Evolutionary conservation across 1,140 invertebrate genomes (phyloP).

Genomic region (Chelonus insularis): DNA sequence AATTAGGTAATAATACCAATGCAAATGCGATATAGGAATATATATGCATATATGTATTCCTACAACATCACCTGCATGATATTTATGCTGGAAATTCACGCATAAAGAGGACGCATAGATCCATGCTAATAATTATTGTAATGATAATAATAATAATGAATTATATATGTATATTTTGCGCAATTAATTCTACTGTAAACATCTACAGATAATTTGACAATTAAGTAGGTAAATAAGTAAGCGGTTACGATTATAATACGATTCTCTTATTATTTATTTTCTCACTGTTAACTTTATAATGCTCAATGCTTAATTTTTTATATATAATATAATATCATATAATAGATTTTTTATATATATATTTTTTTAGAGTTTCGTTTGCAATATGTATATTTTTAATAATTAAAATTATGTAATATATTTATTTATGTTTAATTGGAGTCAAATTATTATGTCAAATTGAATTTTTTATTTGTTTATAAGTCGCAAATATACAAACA

Average conservation of each 20-base stretch:
- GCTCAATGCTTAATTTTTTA: not conserved
- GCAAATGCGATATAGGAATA: not conserved
- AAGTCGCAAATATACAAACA: no score
- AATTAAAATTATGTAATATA: no score
- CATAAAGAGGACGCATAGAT: no score
- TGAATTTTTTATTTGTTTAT: no score
- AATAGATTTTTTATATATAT: not conserved
- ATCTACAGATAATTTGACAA: constrained; percentile 29
- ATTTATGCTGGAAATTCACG: no score
- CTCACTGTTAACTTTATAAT: constrained; percentile 5
- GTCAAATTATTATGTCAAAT: no score
- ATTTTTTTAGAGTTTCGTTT: no score
- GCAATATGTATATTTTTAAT: no score
- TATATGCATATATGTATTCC: not conserved
- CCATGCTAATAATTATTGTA: no score
- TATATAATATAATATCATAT: not conserved
- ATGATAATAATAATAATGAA: no score
- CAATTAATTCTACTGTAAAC: constrained; percentile 8
- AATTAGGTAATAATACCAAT: not conserved
- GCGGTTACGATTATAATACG: constrained; percentile 22
- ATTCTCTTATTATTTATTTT: constrained; percentile 14
- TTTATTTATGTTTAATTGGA: no score
- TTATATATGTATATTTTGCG: not conserved
- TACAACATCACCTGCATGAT: not conserved
- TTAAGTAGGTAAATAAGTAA: constrained; percentile 46